phyloP scores from a whole-genome alignment of 2,888 invertebrate genomes.

The Maniola hyperantus region DNA sequence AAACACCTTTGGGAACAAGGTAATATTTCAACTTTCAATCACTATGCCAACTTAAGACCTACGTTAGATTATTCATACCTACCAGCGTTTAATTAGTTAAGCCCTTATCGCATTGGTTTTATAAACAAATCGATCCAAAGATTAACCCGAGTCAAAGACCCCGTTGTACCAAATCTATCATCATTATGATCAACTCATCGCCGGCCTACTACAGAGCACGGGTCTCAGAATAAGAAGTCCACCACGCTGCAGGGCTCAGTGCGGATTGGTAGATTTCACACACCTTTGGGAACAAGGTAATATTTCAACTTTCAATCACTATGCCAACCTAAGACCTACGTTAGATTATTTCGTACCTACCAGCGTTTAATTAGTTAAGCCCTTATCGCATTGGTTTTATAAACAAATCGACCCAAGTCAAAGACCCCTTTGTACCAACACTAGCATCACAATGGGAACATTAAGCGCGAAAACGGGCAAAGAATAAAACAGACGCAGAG shows the following conservation, averaged over 20 bases:
- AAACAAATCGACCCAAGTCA: conserved; percentile 29
- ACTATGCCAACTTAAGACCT: conserved; percentile 5
- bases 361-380: conserved; percentile 17
- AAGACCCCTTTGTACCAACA: conserved; percentile 25
- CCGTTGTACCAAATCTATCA: conserved; percentile 26
- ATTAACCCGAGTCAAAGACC: conserved; percentile 32
- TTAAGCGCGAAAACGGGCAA: conserved; percentile 57
- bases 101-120: conserved; percentile 19
- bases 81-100: conserved; percentile 17
- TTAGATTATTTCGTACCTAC: conserved; percentile 16
- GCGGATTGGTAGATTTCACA: too few species aligned
- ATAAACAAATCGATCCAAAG: conserved; percentile 27
- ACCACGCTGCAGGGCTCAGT: too few species aligned
- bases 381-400: conserved; percentile 22
- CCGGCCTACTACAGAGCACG: too few species aligned
- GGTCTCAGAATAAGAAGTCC: too few species aligned
- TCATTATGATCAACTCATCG: too few species aligned
- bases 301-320: neutral
- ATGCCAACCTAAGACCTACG: conserved; percentile 11
- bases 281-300: too few species aligned
- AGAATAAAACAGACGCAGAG: conserved; percentile 54
- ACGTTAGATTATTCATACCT: conserved; percentile 15
- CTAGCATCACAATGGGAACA: conserved; percentile 49
- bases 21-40: neutral
- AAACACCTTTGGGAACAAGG: too few species aligned